A percentile compares a stretch with the other conserved stretches of the same genome.
Evolutionary conservation across 2,113 vertebrate genomes (phyloP).

Genomic region (Halichoeres trimaculatus): DNA sequence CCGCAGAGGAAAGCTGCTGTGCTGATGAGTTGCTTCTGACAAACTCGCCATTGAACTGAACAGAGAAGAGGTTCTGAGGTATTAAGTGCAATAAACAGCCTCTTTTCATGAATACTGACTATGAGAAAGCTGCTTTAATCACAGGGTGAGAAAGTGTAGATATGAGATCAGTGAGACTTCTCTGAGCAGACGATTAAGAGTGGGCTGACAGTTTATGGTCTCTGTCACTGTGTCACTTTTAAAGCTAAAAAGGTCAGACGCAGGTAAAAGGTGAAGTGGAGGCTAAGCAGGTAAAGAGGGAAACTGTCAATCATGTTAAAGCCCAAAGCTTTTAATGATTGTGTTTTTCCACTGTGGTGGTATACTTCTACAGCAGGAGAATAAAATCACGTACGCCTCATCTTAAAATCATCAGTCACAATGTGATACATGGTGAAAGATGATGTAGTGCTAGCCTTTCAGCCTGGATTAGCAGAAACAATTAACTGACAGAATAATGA

Average conservation of each 20-base stretch:
- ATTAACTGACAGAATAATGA: too few relatives aligned
- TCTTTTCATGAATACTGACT: not conserved
- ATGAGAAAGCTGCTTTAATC: not conserved
- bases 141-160: not conserved
- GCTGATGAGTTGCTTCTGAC: too few relatives aligned
- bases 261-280: not conserved
- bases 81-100: not conserved
- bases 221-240: not conserved
- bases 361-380: not conserved
- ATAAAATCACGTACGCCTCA: not conserved
- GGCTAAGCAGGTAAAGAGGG: not conserved
- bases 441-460: too few relatives aligned
- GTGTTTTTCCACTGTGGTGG: not conserved
- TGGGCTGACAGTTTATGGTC: not conserved
- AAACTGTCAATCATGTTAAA: not conserved
- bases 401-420: too few relatives aligned
- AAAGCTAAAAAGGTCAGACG: not conserved
- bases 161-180: not conserved
- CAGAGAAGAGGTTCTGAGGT: not conserved
- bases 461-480: too few relatives aligned
- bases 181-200: not conserved
- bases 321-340: not conserved
- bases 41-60: not conserved
- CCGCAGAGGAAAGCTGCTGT: too few relatives aligned
- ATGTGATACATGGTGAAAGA: too few relatives aligned